Percentiles rank a stretch among this genome's conserved stretches.
Evolutionary conservation across 2,113 vertebrate genomes (phyloP).

Genomic region (Proteles cristata): DNA sequence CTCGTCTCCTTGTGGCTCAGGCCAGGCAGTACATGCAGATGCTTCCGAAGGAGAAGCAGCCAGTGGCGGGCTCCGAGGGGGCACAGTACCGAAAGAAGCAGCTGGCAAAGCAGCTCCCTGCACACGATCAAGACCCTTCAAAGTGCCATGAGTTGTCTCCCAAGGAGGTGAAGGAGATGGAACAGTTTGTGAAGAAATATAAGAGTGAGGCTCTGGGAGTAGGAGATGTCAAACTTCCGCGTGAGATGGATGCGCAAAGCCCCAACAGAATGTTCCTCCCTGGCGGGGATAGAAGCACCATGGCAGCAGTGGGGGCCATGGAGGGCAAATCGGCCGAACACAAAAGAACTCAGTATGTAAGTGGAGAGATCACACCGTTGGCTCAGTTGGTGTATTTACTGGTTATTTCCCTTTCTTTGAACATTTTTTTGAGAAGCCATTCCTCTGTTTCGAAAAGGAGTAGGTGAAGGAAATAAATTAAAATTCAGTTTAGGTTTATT

Average conservation of each 20-base stretch:
- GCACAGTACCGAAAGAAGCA: slow-evolving; percentile 98
- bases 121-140: slow-evolving; percentile 97
- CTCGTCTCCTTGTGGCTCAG: slow-evolving; percentile 80
- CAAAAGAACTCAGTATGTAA: slow-evolving; percentile 90
- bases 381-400: neutral
- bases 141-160: slow-evolving; percentile 96
- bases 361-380: slow-evolving; percentile 66
- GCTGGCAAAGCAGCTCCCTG: slow-evolving; percentile 97
- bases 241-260: slow-evolving; percentile 86
- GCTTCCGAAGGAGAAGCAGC: slow-evolving; percentile 96
- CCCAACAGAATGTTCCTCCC: slow-evolving; percentile 63
- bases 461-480: neutral
- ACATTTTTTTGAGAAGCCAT: neutral
- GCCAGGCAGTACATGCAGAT: slow-evolving; percentile 97
- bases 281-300: slow-evolving; percentile 81
- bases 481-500: neutral
- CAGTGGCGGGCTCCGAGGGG: slow-evolving; percentile 93
- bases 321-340: slow-evolving; percentile 77
- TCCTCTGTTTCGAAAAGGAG: neutral
- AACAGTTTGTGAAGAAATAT: slow-evolving; percentile 97
- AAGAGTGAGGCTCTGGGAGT: slow-evolving; percentile 96
- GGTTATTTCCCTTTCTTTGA: neutral
- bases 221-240: slow-evolving; percentile 93
- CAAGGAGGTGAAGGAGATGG: slow-evolving; percentile 96
- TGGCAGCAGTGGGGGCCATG: slow-evolving; percentile 84